Evolutionary conservation across 92 coral and sea anemone species (phyloP), one percentile per base, ranked within the genome.

Genomic region (Scolanthus callimorphus): DNA sequence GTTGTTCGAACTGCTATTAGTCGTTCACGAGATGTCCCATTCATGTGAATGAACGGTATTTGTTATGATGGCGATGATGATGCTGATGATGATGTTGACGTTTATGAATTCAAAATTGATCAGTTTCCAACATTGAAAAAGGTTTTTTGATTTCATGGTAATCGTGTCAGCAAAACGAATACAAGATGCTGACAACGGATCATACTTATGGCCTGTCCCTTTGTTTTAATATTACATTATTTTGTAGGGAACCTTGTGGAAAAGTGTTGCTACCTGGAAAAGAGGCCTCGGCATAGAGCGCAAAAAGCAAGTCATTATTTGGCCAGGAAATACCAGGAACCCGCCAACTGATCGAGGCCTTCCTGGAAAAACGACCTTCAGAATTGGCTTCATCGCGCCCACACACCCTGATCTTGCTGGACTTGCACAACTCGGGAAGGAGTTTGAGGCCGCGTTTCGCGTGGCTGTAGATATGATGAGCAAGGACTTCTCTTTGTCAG

Each of bases 381-480:
- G 91, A 49, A 88, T 91, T 51, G 97, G 97, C 25, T 80, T 91
- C 57, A 80, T 91, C 12, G 87, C 91, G n/a, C 97, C 97, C 12
- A 83, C 84, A 20, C 84, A 80, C 46, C 86, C 96, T 27, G 89
- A 83, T 48, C 70, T 91, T 28, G 95, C 91, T 21, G 96, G 92
- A 1, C 79, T 91, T 20, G 81, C 97, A 6, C 91, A 87, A 29
- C 86, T 91, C 41, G 97, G 97, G 0, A 65, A 72, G 49, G 89
- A 88, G 50, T 82, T 87, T 55, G 89, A 83, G 73, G 75, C 90
- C 25, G 97, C 91, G 2, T 77, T 91, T 31, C 73, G 73, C 23
- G 80, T 73, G 20, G 97, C 91, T 2, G 92, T 91, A 25, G 97
- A 91, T 45, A 91, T 91, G 97, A 80, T 91, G 84, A 91, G 87